Base-by-base conservation (phyloP, 2,888 invertebrate species). In the Platycnemis pennipes region DNA sequence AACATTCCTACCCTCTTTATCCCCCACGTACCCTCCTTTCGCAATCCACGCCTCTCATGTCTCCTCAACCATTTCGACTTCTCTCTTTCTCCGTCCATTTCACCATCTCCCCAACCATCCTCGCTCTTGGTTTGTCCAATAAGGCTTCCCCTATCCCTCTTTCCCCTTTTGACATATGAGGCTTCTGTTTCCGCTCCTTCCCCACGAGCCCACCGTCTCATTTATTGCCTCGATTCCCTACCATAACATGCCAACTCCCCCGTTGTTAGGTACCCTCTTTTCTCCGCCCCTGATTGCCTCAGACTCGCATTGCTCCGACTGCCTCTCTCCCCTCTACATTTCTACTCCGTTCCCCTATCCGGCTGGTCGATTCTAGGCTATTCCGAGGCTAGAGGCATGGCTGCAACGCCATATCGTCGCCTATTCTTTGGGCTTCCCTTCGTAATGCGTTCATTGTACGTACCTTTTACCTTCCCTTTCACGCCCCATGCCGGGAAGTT, bases 211-310 rank as follows among this genome's bases (percentile, higher is more conserved):
- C 31, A 13, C 37, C n/a, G 77, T 37, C 77, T 4, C 77, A 16
- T 77, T 77, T 77, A 77, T 77, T 77, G 37, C 77, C 37, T 77
- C 77, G 77, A 77, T 37, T 77, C 37, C 77, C 46, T 45, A 26
- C n/a, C 91, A 19, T 42, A 53, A 56, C 56, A 22, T 44, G 31
- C 63, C 88, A 46, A 46, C 45, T 2, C 26, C 8, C 42, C 8
- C 88, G 16, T 22, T 37, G 13, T 13, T 2, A 53, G 0, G 13
- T n/a, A 31, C 31, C 46, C 37, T 53, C 53, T 53, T 89, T 26
- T 22, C 11, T 77, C 37, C 77, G 37, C 13, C 26, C 31, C 37
- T 77, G 77, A 77, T 77, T 77, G 77, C 13, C 37, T 37, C 37
- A 37, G 31, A 11, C 77, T 77, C 37, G 13, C 1, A n/a, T 63